A percentile compares a stretch with the other conserved stretches of the same genome.
These are phyloP conservation scores for Limnothrissa miodon DNA, from an alignment of 2,113 vertebrate species.

Conservation along the genomic window DNA sequence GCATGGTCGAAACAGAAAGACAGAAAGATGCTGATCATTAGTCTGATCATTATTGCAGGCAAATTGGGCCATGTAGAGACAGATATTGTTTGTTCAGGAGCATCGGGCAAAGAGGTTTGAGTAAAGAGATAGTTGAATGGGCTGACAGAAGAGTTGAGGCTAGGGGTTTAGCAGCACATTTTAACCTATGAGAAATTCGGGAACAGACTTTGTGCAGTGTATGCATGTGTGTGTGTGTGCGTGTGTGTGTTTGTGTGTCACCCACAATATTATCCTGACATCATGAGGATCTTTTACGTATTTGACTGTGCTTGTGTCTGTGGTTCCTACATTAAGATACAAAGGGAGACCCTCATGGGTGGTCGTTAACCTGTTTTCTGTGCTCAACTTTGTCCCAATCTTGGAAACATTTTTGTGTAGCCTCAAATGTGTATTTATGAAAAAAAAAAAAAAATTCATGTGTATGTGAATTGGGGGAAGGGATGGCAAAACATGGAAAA, in stretches of 20 bases:
- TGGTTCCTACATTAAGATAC: conserved; percentile 70
- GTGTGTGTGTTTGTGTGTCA: no score
- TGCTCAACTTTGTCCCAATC: conserved; percentile 49
- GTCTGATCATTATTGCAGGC: background rate
- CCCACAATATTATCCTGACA: conserved; percentile 64
- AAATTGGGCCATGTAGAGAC: background rate
- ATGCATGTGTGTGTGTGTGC: conserved; percentile 41
- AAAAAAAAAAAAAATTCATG: conserved; percentile 36
- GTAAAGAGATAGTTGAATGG: background rate
- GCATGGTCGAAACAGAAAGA: background rate
- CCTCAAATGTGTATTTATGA: conserved; percentile 46
- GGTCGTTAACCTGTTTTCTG: conserved; percentile 43
- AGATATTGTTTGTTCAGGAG: conserved; percentile 33
- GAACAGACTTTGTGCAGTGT: background rate
- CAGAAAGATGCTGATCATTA: background rate
- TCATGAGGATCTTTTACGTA: conserved; percentile 65
- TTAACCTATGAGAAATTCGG: background rate
- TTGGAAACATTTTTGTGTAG: conserved; percentile 46
- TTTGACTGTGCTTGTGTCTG: conserved; percentile 68
- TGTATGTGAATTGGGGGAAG: conserved; percentile 21
- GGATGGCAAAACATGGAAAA: background rate
- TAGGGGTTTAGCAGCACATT: background rate
- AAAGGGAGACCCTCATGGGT: conserved; percentile 49
- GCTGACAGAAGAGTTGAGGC: background rate
- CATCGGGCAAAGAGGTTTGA: background rate